Evolutionary conservation across 2,888 invertebrate species (phyloP).

Genomic region (Cryptosula pallasiana): DNA sequence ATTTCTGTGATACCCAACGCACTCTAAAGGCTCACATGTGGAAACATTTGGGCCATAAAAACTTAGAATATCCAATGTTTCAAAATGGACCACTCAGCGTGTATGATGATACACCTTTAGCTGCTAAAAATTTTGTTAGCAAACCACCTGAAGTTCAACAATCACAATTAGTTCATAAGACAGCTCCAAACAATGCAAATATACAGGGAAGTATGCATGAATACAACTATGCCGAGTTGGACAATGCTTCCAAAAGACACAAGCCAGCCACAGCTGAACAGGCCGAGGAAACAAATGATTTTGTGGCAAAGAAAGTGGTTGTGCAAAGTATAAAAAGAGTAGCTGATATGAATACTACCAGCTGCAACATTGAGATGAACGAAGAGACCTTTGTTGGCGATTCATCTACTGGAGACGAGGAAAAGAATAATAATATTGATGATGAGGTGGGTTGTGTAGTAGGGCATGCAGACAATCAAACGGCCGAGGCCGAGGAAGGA

Average conservation of each 20-base stretch:
- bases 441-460: neutral
- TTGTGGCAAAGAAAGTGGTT: neutral
- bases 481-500: neutral
- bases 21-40: constrained; percentile 52
- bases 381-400: neutral
- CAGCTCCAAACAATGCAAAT: neutral
- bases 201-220: neutral
- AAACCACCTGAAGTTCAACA: neutral
- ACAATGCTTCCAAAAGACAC: neutral
- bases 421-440: neutral
- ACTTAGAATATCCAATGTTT: constrained; percentile 50
- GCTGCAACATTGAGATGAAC: neutral
- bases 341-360: neutral
- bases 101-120: constrained; percentile 34
- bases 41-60: constrained; percentile 50
- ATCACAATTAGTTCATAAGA: neutral
- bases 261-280: neutral
- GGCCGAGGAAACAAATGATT: neutral
- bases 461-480: neutral
- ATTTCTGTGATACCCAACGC: constrained; percentile 47
- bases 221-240: neutral
- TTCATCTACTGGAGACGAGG: neutral
- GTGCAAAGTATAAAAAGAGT: neutral
- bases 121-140: constrained; percentile 10
- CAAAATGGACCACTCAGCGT: constrained; percentile 48